Evolutionary conservation across 2,888 invertebrate species (phyloP), one percentile per base, ranked within the genome.

Genomic region (Dastarcus helophoroides): DNA sequence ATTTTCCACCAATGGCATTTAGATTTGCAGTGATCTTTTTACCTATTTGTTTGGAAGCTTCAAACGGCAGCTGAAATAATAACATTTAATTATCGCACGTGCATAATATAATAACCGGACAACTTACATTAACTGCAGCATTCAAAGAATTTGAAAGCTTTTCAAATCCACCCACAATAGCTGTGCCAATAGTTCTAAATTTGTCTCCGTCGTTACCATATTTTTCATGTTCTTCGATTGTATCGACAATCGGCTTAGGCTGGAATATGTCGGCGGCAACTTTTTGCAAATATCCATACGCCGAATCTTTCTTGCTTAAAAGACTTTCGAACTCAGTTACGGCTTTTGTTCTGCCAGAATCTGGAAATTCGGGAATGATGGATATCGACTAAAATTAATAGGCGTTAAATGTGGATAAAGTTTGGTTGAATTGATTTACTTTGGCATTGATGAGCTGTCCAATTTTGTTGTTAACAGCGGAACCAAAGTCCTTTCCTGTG

Each of bases 121-220:
- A 17, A 33, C 49, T 53, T 46, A 60, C 59, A 36, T 60, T 56
- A 17, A 53, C 48, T 3, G 47, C 46, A 7, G 51, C 40, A 41
- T 61, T 61, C 6, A 56, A 30, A 9, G 48, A 37, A 43, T 58
- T 57, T 0, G 60, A 53, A 14, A 83, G 54, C 3, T 71, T 70
- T 44, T 79, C 79, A 33, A 76, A 75, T 4, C 80, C 76, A 14
- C 68, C 70, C 3, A 85, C 75, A 14, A 84, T 46, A 1, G 70
- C 68, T 32, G 69, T 68, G 1, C 79, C 77, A 14, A 79, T 58
- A 9, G 62, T 62, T 36, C 71, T 69, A 42, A 76, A 76, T 51
- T 71, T 73, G 44, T 77, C 79, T 0, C 76, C 84, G 29, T 64
- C 68, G 51, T 85, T 85, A 11, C 84, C 84, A 51, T 80, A 85